Evolutionary conservation across 2,797 vertebrate species (phyloP).

Genomic region (Sebastes flavidus): DNA sequence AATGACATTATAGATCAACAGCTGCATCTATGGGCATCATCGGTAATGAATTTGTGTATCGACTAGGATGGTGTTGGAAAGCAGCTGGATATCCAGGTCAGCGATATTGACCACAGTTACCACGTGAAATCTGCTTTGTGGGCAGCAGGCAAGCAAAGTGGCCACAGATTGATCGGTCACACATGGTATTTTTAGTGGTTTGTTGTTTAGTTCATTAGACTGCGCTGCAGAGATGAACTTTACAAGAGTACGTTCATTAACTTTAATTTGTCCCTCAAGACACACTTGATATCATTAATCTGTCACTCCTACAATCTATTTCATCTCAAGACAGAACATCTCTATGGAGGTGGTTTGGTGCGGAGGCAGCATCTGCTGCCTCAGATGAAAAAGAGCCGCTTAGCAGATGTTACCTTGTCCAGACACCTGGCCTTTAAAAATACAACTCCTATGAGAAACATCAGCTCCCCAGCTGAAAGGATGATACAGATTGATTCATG

Average conservation of each 20-base stretch:
- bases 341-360: constrained; percentile 10
- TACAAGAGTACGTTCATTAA: constrained; percentile 18
- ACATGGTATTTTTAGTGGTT: constrained; percentile 66
- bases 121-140: constrained; percentile 75
- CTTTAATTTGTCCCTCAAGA: constrained; percentile 14
- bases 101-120: constrained; percentile 80
- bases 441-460: constrained; percentile 12
- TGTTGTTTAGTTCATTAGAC: constrained; percentile 40
- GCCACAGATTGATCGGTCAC: constrained; percentile 81
- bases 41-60: constrained; percentile 76
- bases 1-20: constrained; percentile 65
- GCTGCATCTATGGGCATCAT: constrained; percentile 49
- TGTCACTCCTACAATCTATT: constrained; percentile 24
- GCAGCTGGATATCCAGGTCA: constrained; percentile 81
- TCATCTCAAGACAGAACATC: constrained; percentile 28
- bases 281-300: constrained; percentile 25
- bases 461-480: constrained; percentile 8
- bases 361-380: constrained; percentile 43
- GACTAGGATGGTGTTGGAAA: constrained; percentile 65
- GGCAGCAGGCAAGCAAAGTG: constrained; percentile 76
- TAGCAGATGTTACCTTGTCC: constrained; percentile 43
- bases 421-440: constrained; percentile 48
- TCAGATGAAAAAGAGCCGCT: constrained; percentile 38
- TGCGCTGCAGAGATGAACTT: constrained; percentile 6
- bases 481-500: background rate